Conservation (phyloP, 2,797 vertebrate species). For the Eutrigla gurnardus region DNA sequence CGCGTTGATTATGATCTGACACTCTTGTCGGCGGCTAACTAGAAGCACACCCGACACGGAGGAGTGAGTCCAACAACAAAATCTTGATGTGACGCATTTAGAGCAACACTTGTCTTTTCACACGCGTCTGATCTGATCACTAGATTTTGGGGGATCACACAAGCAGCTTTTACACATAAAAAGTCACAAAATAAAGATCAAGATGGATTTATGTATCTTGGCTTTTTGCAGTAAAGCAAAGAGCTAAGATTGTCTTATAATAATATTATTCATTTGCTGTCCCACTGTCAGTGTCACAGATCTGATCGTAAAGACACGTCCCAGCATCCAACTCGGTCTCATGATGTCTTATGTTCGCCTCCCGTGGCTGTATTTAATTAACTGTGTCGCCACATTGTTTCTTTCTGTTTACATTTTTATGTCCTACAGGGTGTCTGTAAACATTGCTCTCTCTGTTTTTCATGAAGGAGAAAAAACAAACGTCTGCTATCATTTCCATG, state of each 20-base stretch:
- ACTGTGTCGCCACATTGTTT: slow-evolving; percentile 1
- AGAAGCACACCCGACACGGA: slow-evolving; percentile 59
- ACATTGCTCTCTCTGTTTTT: slow-evolving; percentile 30
- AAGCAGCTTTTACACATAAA: not conserved
- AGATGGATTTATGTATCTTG: not conserved
- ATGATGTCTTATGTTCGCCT: slow-evolving; percentile 22
- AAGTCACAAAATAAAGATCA: not conserved
- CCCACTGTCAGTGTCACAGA: slow-evolving; percentile 3
- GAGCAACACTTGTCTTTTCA: slow-evolving; percentile 21
- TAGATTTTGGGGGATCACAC: slow-evolving; percentile 14
- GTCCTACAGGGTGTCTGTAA: slow-evolving; percentile 34
- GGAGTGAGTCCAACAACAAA: slow-evolving; percentile 19
- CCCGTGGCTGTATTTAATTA: slow-evolving; percentile 50
- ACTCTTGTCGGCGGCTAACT: slow-evolving; percentile 68
- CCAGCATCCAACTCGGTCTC: not conserved
- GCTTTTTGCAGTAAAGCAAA: not conserved
- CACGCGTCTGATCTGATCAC: slow-evolving; percentile 12
- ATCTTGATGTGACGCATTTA: slow-evolving; percentile 31
- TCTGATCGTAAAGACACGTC: slow-evolving; percentile 30
- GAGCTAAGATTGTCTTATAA: no score
- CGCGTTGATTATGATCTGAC: slow-evolving; percentile 80
- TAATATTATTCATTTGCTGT: not conserved
- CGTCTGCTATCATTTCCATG: slow-evolving; percentile 49
- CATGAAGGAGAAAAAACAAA: slow-evolving; percentile 41
- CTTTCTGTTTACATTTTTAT: slow-evolving; percentile 36